These are phyloP conservation scores for Notolabrus celidotus DNA, from an alignment of 2,797 vertebrate genomes.

Conservation along the genomic window DNA sequence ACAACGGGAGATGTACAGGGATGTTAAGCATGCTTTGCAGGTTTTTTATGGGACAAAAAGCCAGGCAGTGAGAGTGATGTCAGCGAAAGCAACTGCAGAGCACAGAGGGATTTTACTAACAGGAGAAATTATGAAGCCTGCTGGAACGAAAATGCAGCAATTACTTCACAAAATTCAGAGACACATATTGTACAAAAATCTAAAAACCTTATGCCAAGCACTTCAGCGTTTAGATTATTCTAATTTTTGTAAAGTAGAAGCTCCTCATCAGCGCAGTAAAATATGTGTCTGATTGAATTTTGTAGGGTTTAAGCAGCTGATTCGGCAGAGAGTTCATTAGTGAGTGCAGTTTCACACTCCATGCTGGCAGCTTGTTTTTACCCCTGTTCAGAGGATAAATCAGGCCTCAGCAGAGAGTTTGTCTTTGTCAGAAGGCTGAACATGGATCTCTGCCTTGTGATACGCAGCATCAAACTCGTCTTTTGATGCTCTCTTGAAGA, in stretches of 20 bases:
- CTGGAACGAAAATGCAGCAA: conserved; percentile 14
- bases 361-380: conserved; percentile 86
- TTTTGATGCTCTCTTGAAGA: conserved; percentile 99
- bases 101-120: neutral
- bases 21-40: conserved; percentile 71
- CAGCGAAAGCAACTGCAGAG: conserved; percentile 59
- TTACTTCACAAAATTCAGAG: conserved; percentile 63
- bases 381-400: conserved; percentile 88
- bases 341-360: conserved; percentile 73
- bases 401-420: conserved; percentile 98
- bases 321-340: conserved; percentile 71
- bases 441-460: conserved; percentile 99
- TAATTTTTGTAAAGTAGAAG: neutral
- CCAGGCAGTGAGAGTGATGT: conserved; percentile 47
- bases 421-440: conserved; percentile 99
- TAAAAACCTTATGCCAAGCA: neutral
- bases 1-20: conserved; percentile 13
- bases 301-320: conserved; percentile 31
- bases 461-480: conserved; percentile 94
- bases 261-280: conserved; percentile 27
- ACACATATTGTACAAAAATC: conserved; percentile 57
- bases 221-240: neutral
- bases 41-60: conserved; percentile 35
- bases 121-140: conserved; percentile 29
- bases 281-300: conserved; percentile 70